Conservation (phyloP, 2,888 invertebrate species). For the Parelbella ahira region DNA sequence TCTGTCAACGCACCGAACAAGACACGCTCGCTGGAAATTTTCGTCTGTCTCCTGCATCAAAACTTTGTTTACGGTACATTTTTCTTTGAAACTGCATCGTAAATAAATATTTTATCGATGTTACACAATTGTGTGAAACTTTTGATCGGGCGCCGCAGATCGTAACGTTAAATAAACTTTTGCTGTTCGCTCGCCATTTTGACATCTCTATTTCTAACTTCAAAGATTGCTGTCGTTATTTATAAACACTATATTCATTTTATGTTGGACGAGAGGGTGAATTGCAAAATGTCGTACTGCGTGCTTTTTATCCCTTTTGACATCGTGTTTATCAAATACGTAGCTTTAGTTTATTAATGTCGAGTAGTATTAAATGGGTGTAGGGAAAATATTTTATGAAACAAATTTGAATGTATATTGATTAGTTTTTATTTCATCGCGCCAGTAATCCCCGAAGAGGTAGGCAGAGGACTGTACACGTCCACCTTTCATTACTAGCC, state of each 20-base stretch:
- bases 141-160: conserved; percentile 46
- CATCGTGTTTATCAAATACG: too few species aligned
- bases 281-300: background rate
- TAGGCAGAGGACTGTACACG: too few species aligned
- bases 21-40: conserved; percentile 9
- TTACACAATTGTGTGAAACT: conserved; percentile 41
- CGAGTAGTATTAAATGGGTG: too few species aligned
- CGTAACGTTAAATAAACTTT: conserved; percentile 51
- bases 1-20: conserved; percentile 5
- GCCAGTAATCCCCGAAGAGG: too few species aligned
- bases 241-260: conserved; percentile 23
- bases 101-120: conserved; percentile 34
- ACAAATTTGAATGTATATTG: too few species aligned
- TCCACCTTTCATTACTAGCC: too few species aligned
- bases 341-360: too few species aligned
- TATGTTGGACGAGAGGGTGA: conserved; percentile 2
- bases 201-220: conserved; percentile 57
- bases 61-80: conserved; percentile 23
- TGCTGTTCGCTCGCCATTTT: conserved; percentile 52
- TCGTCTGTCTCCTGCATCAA: conserved; percentile 13
- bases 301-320: background rate
- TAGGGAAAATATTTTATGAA: too few species aligned
- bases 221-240: conserved; percentile 43
- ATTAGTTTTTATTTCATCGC: too few species aligned
- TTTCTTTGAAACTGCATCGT: conserved; percentile 30